Percentiles rank a stretch among this genome's conserved stretches.
phyloP scores from a whole-genome alignment of 37 sponge, comb jelly and placozoan species.

The Bolinopsis microptera region DNA sequence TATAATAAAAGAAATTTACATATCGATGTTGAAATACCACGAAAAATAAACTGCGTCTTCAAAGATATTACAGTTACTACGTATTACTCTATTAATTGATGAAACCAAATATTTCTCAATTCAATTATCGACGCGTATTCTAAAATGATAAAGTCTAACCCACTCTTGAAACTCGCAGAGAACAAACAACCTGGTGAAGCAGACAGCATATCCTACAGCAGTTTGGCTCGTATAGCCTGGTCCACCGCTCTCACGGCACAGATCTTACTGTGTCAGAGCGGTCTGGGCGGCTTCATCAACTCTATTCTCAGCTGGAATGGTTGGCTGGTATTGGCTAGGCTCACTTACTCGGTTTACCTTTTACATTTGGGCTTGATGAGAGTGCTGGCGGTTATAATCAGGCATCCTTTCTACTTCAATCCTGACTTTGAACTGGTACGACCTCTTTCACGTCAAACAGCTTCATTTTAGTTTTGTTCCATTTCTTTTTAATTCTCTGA shows the following conservation, averaged over 20 bases:
- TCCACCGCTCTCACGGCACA: background rate
- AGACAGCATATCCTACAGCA: background rate
- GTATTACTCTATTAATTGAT: too few relatives aligned
- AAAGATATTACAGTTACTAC: too few relatives aligned
- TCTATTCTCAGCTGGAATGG: constrained; percentile 42
- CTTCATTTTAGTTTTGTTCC: too few relatives aligned
- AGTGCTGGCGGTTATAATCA: background rate
- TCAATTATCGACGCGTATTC: too few relatives aligned
- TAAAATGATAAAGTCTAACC: too few relatives aligned
- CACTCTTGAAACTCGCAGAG: too few relatives aligned
- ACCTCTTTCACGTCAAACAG: too few relatives aligned
- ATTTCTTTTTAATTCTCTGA: too few relatives aligned
- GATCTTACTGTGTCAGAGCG: background rate
- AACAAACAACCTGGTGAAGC: background rate
- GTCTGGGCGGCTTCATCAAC: constrained; percentile 3
- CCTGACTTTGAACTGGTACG: constrained; percentile 35
- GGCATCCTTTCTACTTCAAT: constrained; percentile 33
- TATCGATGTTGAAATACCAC: too few relatives aligned
- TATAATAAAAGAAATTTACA: too few relatives aligned
- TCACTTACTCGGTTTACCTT: constrained; percentile 42
- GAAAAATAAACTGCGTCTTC: too few relatives aligned
- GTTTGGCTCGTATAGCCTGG: background rate
- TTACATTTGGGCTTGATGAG: background rate
- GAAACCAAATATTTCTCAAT: too few relatives aligned
- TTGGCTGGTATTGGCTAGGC: constrained; percentile 21